Base-by-base conservation (phyloP, 2,113 vertebrate genomes). In the Seriola rivoliana region DNA sequence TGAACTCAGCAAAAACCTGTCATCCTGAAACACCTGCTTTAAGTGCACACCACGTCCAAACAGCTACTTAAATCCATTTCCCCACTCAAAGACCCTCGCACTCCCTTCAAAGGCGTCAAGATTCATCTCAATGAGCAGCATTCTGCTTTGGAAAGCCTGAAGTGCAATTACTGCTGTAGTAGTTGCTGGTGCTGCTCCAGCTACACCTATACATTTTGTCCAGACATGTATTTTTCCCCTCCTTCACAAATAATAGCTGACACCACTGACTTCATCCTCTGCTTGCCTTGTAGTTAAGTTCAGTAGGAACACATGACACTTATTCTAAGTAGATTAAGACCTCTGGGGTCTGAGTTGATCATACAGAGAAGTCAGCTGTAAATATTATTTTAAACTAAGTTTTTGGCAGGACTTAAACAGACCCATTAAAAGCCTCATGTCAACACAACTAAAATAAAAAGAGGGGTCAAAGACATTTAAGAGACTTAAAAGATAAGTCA, bases 101-200 rank as follows among this genome's bases (percentile, higher is more conserved):
- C 76, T 91, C 88, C 93, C 91, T 89, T 88, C 82, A 89, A 91
- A 87, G 93, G 87, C 88, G 65, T 89, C 92, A 93, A 48, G 84
- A 94, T 94, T 94, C 91, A 93, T 92, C 85, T 91, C 55, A 62
- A 91, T 87, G 93, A 93, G 88, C 91, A 94, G 89, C 90, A 91
- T 93, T 86, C 92, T 93, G 92, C 89, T 94, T 94, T 93, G 90
- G 90, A 89, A 91, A 92, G 92, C 90, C 89, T 69, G 85, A 91
- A 91, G 75, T 82, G 89, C 92, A 93, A 83, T 78, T 81, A 91
- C 91, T 29, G 62, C 80, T 80, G 81, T 75, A 89, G 88, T 83
- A 54, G 40, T 8, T 85, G 84, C 77, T 81, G 89, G 62, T 87
- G 84, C 86, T 89, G 50, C 64, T 93, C 82, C 82, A 87, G 81